Conservation (phyloP, 2,113 vertebrate species). For the Rhinogobius similis region DNA sequence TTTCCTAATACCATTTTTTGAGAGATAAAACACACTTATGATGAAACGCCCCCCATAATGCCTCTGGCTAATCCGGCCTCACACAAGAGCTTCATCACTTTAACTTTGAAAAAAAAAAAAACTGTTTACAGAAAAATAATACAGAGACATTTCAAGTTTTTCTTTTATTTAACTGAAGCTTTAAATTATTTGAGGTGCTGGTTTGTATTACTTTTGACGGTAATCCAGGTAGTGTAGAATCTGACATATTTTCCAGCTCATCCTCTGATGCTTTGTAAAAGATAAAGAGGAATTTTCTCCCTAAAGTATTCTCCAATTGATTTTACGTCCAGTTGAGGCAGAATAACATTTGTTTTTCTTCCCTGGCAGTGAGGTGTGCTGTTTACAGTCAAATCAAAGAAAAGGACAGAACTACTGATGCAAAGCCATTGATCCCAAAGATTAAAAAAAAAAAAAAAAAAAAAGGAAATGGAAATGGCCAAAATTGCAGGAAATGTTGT, state of each 20-base stretch:
- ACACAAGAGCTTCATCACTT: background rate
- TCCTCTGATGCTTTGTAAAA: background rate
- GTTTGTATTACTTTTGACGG: background rate
- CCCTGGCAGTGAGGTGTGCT: background rate
- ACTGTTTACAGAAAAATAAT: constrained; percentile 11
- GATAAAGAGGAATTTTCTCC: background rate
- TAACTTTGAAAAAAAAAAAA: constrained; percentile 1
- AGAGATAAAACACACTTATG: constrained; percentile 24
- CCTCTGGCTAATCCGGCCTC: constrained; percentile 1
- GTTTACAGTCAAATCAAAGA: constrained; percentile 8
- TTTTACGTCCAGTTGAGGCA: constrained; percentile 2
- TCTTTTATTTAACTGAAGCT: background rate
- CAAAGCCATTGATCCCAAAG: background rate
- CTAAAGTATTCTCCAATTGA: background rate
- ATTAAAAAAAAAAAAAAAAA: background rate
- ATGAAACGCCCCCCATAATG: background rate
- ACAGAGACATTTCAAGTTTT: background rate
- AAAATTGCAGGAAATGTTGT: no score
- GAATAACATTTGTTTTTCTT: background rate
- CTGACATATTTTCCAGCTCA: background rate
- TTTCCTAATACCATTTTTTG: constrained; percentile 23
- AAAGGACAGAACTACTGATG: constrained; percentile 11
- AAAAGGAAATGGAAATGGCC: background rate
- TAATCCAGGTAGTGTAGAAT: background rate
- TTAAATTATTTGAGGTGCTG: background rate